Base-by-base conservation (phyloP, 2,888 invertebrate genomes). In the Pegoplata infirma region DNA sequence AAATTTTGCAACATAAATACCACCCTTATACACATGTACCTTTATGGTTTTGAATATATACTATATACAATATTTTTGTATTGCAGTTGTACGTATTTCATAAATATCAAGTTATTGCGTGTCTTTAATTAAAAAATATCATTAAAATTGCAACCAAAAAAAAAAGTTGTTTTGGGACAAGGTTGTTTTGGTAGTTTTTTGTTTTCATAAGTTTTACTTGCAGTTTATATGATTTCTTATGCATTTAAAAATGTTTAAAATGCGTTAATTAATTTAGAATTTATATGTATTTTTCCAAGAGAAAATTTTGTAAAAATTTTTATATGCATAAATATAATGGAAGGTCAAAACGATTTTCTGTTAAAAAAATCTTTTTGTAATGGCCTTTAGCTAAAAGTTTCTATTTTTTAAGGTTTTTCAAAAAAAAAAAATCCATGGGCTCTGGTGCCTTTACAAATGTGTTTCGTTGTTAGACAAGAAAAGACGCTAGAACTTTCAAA, bases 131-230 rank as follows among this genome's bases (percentile, higher is more conserved):
- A 84, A 76, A 66, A 40, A 64, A 64, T 56, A 67, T 44, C 71
- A 74, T 56, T 71, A 77, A 69, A 66, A 74, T 66, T 80, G 59
- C 64, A 40, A 49, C 72, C 58, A 17, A 49, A 63, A 72, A 63
- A 68, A 76, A 59, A 82, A 84, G 84, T 84, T 84, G 84, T 84
- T 84, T 84, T 83, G 84, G 84, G 82, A 84, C 84, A 84, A 84
- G 85, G 85, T 84, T 84, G 82, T 83, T 83, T 46, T 56, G 64
- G 46, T 55, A 36, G 28, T 47, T 10, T 66, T 44, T 58, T 69
- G 44, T 67, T 74, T 69, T 69, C 58, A n/a, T n/a, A 53, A 77
- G 74, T 61, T 8, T 19, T 32, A 67, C 64, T 76, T 81, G 53
- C 69, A 76, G 63, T 80, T 76, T 58, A 49, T 23, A 23, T n/a